phyloP scores from a whole-genome alignment of 2,797 vertebrate genomes.

The Liasis olivaceus region DNA sequence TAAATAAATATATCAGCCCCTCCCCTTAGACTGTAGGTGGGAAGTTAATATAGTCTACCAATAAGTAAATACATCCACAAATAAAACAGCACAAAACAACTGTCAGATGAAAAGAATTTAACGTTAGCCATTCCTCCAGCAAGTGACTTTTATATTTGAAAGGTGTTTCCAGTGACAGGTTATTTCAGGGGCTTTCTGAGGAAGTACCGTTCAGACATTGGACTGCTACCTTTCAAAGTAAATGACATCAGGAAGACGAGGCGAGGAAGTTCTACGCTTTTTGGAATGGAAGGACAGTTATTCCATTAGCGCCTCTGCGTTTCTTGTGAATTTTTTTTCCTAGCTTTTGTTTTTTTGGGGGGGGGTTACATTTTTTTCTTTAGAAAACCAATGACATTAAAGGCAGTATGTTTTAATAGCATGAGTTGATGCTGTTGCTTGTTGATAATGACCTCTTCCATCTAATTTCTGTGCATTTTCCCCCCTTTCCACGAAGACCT shows the following conservation, averaged over 20 bases:
- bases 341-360: not conserved
- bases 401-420: constrained; percentile 37
- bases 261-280: not conserved
- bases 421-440: constrained; percentile 71
- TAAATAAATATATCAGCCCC: not conserved
- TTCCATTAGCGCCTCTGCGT: not conserved
- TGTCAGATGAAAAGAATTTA: not conserved
- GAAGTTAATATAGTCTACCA: too few species aligned
- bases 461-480: constrained; percentile 90
- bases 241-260: not conserved
- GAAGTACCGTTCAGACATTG: not conserved
- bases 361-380: not conserved
- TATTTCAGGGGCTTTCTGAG: not conserved
- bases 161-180: not conserved
- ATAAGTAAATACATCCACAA: not conserved
- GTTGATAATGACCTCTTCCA: constrained; percentile 84
- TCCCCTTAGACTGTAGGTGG: too few species aligned
- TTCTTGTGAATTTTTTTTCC: not conserved
- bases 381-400: not conserved
- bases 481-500: constrained; percentile 88
- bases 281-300: not conserved
- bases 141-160: not conserved
- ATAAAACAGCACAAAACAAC: not conserved
- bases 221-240: not conserved
- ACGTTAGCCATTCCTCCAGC: not conserved